A percentile compares a stretch with the other conserved stretches of the same genome.
These are phyloP conservation scores for Enteromius afrohamiltoni DNA, from an alignment of 2,797 vertebrate genomes.

Conservation along the genomic window DNA sequence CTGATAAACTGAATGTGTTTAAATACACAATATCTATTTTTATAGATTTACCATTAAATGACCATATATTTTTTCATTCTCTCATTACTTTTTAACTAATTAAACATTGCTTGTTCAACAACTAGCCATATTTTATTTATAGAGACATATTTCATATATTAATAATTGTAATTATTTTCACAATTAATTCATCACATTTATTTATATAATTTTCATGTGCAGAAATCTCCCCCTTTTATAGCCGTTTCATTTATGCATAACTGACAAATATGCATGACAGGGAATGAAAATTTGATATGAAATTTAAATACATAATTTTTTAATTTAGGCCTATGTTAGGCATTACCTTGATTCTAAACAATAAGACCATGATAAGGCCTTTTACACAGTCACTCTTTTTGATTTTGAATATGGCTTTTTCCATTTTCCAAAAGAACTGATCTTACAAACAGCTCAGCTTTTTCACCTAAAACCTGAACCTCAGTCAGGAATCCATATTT, in stretches of 20 bases:
- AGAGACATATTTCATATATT: background rate
- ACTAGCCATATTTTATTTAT: background rate
- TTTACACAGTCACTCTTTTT: background rate
- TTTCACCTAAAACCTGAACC: background rate
- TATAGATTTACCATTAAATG: background rate
- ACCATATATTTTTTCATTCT: background rate
- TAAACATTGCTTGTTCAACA: background rate
- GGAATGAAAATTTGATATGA: background rate
- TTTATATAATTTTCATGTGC: background rate
- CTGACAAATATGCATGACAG: background rate
- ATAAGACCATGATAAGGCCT: background rate
- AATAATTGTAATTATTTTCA: background rate
- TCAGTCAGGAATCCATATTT: background rate
- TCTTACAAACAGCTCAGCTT: slow-evolving; percentile 15
- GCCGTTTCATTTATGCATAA: background rate
- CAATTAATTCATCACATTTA: background rate
- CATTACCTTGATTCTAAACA: background rate
- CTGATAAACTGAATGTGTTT: background rate
- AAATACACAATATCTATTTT: background rate
- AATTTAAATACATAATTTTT: background rate
- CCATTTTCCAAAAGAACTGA: slow-evolving; percentile 3
- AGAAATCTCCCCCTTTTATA: background rate
- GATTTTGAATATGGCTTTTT: slow-evolving; percentile 1
- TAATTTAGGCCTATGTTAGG: background rate
- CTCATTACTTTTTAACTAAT: background rate